Conservation (phyloP, 2,888 invertebrate genomes). For the Heliconius sara region DNA sequence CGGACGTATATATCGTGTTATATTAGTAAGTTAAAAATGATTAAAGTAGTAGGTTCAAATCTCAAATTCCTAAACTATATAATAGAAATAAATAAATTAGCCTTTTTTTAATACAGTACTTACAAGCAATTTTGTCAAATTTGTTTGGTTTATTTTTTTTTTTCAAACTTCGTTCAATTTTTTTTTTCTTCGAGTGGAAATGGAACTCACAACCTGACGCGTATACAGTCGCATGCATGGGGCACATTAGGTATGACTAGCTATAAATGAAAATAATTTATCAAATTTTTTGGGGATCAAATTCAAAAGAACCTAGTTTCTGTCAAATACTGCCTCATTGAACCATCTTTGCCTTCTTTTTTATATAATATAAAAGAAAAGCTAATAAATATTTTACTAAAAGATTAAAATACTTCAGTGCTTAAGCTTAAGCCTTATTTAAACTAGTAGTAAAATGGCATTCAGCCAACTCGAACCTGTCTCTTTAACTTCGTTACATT, state of each 20-base stretch:
- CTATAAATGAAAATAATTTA: too few species aligned
- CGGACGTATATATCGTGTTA: conserved; percentile 16
- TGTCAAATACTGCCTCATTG: neutral
- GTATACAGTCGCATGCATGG: neutral
- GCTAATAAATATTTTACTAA: neutral
- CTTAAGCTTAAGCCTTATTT: conserved; percentile 16
- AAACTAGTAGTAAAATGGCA: conserved; percentile 20
- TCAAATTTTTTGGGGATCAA: too few species aligned
- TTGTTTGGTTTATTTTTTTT: too few species aligned
- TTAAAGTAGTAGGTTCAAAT: neutral
- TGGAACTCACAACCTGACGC: neutral
- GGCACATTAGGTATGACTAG: too few species aligned
- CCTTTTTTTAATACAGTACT: too few species aligned
- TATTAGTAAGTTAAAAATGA: neutral
- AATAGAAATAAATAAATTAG: too few species aligned
- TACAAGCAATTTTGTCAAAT: too few species aligned
- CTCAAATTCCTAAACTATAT: neutral
- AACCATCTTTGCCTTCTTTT: neutral
- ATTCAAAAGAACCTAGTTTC: too few species aligned
- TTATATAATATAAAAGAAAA: neutral
- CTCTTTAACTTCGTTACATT: conserved; percentile 31
- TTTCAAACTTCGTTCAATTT: neutral
- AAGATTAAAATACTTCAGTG: neutral
- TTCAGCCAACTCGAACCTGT: conserved; percentile 23
- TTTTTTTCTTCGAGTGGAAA: neutral